These are phyloP conservation scores for Eupelmus urozonus DNA, from an alignment of 2,888 invertebrate genomes.

Conservation along the genomic window DNA sequence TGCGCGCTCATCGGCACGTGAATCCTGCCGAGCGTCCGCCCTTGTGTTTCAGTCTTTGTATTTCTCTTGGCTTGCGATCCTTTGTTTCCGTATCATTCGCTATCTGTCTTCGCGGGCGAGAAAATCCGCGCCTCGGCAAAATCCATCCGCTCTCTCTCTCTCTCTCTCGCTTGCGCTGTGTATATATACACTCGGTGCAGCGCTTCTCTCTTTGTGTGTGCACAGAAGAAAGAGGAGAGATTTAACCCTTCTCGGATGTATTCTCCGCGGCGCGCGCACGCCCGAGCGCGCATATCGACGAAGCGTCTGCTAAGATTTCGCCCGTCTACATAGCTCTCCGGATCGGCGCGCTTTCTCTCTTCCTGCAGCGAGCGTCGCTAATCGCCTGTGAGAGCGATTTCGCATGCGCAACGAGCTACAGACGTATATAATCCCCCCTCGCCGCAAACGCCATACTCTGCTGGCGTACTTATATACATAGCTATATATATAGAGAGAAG, in stretches of 20 bases:
- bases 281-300: constrained; percentile 26
- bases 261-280: constrained; percentile 23
- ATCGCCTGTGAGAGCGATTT: constrained; percentile 52
- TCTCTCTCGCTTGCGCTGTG: too few species aligned
- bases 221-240: not conserved
- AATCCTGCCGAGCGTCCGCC: constrained; percentile 32
- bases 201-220: too few species aligned
- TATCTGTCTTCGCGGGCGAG: constrained; percentile 28
- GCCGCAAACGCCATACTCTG: not conserved
- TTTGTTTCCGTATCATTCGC: too few species aligned
- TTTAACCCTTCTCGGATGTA: not conserved
- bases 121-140: constrained; percentile 41
- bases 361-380: too few species aligned
- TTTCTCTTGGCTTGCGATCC: not conserved
- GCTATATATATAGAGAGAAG: not conserved
- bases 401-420: constrained; percentile 15
- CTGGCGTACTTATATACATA: not conserved
- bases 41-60: not conserved
- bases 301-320: constrained; percentile 52
- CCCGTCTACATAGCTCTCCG: not conserved
- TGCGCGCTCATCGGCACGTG: too few species aligned
- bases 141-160: too few species aligned
- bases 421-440: not conserved
- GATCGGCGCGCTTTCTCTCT: too few species aligned
- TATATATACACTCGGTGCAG: too few species aligned